These are phyloP conservation scores for Smutsia gigantea DNA, from an alignment of 2,797 vertebrate genomes.

Conservation along the genomic window DNA sequence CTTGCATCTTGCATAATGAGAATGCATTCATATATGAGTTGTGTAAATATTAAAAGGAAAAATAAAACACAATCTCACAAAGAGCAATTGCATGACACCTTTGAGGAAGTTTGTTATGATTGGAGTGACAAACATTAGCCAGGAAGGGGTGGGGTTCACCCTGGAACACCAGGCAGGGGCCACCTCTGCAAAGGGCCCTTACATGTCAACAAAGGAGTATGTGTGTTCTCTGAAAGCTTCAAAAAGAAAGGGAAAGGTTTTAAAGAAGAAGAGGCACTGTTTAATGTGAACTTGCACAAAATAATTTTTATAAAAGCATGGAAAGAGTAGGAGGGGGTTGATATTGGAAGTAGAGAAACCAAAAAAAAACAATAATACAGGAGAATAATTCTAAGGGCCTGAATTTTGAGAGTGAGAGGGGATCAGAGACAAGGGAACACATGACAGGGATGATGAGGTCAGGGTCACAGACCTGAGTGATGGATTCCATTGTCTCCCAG, in stretches of 20 bases:
- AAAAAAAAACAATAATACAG: neutral
- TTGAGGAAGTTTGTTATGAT: neutral
- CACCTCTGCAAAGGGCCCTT: neutral
- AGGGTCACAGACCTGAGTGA: neutral
- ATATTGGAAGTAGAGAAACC: neutral
- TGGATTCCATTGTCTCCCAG: neutral
- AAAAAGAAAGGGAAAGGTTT: neutral
- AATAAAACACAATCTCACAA: neutral
- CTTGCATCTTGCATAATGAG: neutral
- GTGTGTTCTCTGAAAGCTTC: neutral
- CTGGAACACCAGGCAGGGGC: neutral
- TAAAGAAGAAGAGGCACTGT: neutral
- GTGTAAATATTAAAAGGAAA: neutral
- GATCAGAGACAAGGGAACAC: neutral
- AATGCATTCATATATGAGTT: neutral
- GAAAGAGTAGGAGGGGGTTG: neutral
- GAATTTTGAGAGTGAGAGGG: neutral
- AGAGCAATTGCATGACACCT: neutral
- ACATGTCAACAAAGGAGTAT: too few relatives aligned
- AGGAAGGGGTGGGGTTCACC: neutral
- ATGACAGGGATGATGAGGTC: neutral
- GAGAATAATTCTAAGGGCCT: neutral
- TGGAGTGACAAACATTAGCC: neutral
- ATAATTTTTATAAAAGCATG: neutral
- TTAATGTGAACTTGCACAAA: neutral